Evolutionary conservation across 2,797 vertebrate species (phyloP), one percentile per base, ranked within the genome.

Genomic region (Pelobates cultripes): DNA sequence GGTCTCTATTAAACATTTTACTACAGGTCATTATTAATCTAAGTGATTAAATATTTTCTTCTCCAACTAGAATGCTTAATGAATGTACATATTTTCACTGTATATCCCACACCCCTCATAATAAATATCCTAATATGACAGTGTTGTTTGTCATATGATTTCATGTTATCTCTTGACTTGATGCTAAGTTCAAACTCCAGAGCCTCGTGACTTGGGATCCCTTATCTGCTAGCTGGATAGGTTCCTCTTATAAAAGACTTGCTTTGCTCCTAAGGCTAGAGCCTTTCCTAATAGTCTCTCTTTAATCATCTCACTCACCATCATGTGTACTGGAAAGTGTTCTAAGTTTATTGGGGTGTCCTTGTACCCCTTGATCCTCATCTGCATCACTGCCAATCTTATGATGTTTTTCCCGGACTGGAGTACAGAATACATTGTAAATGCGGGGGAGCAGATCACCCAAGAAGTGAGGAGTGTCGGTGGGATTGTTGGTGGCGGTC

Each of bases 301-400:
- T 40, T 28, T 15, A 7, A n/a, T 40, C 28, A 2, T 7, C 40
- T 67, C 13, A 5, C 12, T 43, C 61, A 15, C 13, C 73, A 93
- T 92, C 73, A 93, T 92, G 94, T 93, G 90, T 79, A 93, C 93
- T 0, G 92, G 91, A 66, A 83, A 89, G 43, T 93, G 93, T 7
- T 83, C 93, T 1, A 90, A 88, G 45, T 87, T 86, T 75, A 83
- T 95, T 3, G 93, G 91, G 0, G 76, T 87, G 5, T 51, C 85
- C 0, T 92, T 95, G 10, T 93, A 92, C 70, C 70, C 92, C 28
- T 73, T 94, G 81, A 88, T 90, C 0, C 0, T 84, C 0, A 77
- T 92, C 70, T 92, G 89, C 0, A 70, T 92, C 43, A 77, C 91
- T 79, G 90, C 89, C 86, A 95, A 94, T 84, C 81, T 92, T 14